Conservation (phyloP, 2,888 invertebrate species). For the Cheilosia soror region DNA sequence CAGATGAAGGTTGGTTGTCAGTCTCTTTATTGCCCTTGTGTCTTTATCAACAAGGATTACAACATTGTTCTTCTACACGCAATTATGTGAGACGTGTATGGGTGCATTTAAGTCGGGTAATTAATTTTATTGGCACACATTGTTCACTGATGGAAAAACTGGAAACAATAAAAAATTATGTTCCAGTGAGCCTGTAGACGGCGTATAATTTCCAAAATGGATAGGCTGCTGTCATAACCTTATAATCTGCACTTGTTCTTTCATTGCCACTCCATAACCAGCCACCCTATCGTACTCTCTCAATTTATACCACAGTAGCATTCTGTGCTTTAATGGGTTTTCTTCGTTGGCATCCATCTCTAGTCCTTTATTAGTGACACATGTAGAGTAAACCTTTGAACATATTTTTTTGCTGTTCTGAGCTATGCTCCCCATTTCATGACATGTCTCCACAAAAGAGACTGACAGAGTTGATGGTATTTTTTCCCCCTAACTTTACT, state of each 20-base stretch:
- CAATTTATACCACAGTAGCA: slow-evolving; percentile 31
- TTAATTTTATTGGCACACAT: slow-evolving; percentile 56
- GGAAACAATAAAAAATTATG: slow-evolving; percentile 53
- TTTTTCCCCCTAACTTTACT: slow-evolving; percentile 17
- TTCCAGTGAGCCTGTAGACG: slow-evolving; percentile 8
- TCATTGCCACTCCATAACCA: background rate
- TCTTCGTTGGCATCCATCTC: slow-evolving; percentile 32
- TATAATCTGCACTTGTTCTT: slow-evolving; percentile 16
- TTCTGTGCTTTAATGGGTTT: slow-evolving; percentile 44
- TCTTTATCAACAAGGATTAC: slow-evolving; percentile 20
- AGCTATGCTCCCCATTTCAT: slow-evolving; percentile 14
- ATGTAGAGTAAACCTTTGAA: slow-evolving; percentile 39
- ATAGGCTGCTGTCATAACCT: slow-evolving; percentile 35
- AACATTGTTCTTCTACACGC: background rate
- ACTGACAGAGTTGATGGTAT: background rate
- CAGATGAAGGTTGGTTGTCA: slow-evolving; percentile 19
- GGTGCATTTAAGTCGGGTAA: slow-evolving; percentile 24
- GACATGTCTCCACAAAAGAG: slow-evolving; percentile 24
- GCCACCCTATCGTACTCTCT: background rate
- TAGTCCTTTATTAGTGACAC: slow-evolving; percentile 52
- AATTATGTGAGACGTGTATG: background rate
- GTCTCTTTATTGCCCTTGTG: slow-evolving; percentile 7
- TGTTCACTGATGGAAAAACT: slow-evolving; percentile 39
- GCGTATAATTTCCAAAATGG: background rate
- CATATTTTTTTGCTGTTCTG: slow-evolving; percentile 35